Percentiles rank a stretch among this genome's conserved stretches.
These are phyloP conservation scores for Heterodera filipjevi DNA, from an alignment of 2,888 invertebrate genomes.

Conservation along the genomic window DNA sequence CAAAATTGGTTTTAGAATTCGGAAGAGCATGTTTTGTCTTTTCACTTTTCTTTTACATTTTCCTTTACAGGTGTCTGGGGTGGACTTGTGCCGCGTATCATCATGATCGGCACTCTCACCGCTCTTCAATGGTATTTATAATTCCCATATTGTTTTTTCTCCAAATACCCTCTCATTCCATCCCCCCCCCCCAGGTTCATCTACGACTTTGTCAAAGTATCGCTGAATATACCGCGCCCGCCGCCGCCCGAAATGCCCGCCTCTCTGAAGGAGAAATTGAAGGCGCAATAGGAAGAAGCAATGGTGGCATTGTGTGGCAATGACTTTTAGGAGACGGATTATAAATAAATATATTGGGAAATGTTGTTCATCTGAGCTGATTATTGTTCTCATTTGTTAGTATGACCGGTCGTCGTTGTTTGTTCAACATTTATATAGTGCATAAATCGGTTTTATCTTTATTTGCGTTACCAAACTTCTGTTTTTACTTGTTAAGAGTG, in stretches of 20 bases:
- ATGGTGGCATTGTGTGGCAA: background rate
- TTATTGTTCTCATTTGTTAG: background rate
- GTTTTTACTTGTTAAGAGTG: too few species aligned
- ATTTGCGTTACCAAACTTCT: too few species aligned
- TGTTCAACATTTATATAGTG: conserved; percentile 3
- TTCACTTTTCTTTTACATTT: too few species aligned
- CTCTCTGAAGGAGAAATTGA: conserved; percentile 78
- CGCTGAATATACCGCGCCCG: conserved; percentile 81
- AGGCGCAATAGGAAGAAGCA: conserved; percentile 34
- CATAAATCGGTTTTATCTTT: conserved; percentile 16
- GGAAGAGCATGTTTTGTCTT: too few species aligned
- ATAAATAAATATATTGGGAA: background rate
- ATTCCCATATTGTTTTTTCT: background rate
- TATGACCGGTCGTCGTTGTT: background rate
- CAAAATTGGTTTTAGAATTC: too few species aligned
- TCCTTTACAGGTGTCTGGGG: conserved; percentile 64
- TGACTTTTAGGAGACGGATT: background rate
- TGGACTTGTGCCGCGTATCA: conserved; percentile 81
- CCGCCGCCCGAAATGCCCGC: conserved; percentile 96
- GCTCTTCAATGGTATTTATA: conserved; percentile 82
- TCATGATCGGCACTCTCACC: conserved; percentile 89
- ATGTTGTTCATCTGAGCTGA: background rate
- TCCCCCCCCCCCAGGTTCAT: conserved; percentile 37
- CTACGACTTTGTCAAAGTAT: conserved; percentile 78
- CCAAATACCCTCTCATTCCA: background rate